Conservation (phyloP, 2,888 invertebrate species). For the Proisotoma minuta region DNA sequence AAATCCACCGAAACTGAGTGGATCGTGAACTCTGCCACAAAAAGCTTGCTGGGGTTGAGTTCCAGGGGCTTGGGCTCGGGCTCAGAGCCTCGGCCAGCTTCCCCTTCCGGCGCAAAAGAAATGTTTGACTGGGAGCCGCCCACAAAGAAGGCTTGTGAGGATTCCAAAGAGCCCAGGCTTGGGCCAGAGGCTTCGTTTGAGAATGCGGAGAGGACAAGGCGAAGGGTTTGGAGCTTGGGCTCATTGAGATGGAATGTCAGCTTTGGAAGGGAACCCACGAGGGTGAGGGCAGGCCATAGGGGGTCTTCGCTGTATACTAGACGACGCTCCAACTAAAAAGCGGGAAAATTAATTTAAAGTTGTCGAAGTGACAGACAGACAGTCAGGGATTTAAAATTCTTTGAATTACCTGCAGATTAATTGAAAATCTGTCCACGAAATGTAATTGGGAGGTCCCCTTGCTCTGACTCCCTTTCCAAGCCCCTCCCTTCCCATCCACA, state of each 20-base stretch:
- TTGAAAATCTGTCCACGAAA: conserved; percentile 73
- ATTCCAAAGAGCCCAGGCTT: neutral
- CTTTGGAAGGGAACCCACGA: conserved; percentile 80
- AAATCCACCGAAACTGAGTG: conserved; percentile 56
- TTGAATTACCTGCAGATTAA: conserved; percentile 61
- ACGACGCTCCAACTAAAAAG: conserved; percentile 69
- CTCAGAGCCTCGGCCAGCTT: neutral
- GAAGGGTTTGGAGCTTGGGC: conserved; percentile 70
- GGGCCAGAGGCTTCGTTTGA: neutral
- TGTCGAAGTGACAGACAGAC: neutral
- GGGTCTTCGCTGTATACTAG: conserved; percentile 78
- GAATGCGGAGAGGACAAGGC: conserved; percentile 56
- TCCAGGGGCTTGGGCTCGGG: neutral
- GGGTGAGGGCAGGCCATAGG: conserved; percentile 74
- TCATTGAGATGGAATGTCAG: conserved; percentile 86
- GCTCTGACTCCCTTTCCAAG: conserved; percentile 67
- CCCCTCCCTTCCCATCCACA: conserved; percentile 64
- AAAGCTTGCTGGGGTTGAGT: conserved; percentile 27
- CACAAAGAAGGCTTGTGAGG: conserved; percentile 17
- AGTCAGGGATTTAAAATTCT: neutral
- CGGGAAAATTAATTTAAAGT: neutral
- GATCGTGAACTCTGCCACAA: conserved; percentile 54
- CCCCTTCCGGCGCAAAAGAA: too few species aligned
- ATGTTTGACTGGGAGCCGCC: conserved; percentile 40
- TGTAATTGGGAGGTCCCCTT: conserved; percentile 80